phyloP scores from a whole-genome alignment of 2,888 invertebrate species.

The Gibbula magus region DNA sequence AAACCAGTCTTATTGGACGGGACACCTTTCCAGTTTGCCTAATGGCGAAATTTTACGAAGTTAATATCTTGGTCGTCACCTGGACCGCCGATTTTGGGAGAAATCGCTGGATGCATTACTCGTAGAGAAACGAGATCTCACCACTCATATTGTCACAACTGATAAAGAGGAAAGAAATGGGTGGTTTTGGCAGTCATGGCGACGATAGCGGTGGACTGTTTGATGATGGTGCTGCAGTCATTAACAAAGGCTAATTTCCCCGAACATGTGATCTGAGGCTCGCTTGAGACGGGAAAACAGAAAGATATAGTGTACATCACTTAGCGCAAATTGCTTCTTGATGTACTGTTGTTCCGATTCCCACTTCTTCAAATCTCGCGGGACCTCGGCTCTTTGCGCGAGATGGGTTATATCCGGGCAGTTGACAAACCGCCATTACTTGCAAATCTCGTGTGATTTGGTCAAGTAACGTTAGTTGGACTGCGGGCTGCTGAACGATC shows the following conservation, averaged over 20 bases:
- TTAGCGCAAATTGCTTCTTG: conserved; percentile 29
- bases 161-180: background rate
- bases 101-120: background rate
- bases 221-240: background rate
- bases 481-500: conserved; percentile 1
- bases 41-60: conserved; percentile 5
- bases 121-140: background rate
- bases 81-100: background rate
- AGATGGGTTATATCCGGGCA: conserved; percentile 26
- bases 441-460: conserved; percentile 27
- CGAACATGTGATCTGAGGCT: background rate
- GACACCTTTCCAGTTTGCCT: background rate
- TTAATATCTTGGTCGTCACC: conserved; percentile 8
- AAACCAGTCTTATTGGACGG: background rate
- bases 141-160: background rate
- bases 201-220: background rate
- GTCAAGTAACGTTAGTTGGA: conserved; percentile 8
- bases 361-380: conserved; percentile 23
- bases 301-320: conserved; percentile 17
- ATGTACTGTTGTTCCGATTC: conserved; percentile 3
- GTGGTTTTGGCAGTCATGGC: background rate
- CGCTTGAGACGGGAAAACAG: conserved; percentile 13
- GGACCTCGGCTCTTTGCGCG: conserved; percentile 18
- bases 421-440: conserved; percentile 26
- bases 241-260: conserved; percentile 11